phyloP scores from a whole-genome alignment of 2,888 invertebrate species.

The Tetragonisca angustula region DNA sequence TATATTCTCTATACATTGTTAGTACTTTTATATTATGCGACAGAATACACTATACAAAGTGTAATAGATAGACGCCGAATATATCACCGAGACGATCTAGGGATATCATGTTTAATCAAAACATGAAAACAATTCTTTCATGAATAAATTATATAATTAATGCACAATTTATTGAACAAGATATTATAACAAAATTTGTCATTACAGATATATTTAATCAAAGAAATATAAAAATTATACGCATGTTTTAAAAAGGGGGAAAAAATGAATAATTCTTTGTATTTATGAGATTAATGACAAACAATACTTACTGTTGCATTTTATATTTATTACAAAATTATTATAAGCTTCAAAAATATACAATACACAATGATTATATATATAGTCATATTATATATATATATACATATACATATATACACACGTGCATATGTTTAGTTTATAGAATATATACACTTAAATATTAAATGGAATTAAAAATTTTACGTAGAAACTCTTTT shows the following conservation, averaged over 20 bases:
- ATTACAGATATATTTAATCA: background rate
- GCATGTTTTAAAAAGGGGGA: background rate
- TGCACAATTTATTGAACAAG: background rate
- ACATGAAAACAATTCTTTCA: background rate
- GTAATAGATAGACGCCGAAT: background rate
- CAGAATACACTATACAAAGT: background rate
- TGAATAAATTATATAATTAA: background rate
- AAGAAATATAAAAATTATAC: background rate
- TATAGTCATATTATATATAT: background rate
- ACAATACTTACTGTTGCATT: constrained; percentile 3
- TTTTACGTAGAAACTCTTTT: background rate
- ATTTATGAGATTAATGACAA: background rate
- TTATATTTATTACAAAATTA: constrained; percentile 13
- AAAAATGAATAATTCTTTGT: background rate
- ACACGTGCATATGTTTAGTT: background rate
- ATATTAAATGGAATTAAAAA: background rate
- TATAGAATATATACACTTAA: background rate
- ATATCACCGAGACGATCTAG: constrained; percentile 9
- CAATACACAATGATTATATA: background rate
- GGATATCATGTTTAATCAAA: background rate
- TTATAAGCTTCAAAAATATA: constrained; percentile 22
- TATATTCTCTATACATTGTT: background rate
- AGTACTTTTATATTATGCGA: background rate
- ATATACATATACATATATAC: background rate
- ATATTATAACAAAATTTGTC: background rate